Percentiles rank a stretch among this genome's conserved stretches.
Evolutionary conservation across 2,113 vertebrate genomes (phyloP).

Genomic region (Neopipo cinnamomea): DNA sequence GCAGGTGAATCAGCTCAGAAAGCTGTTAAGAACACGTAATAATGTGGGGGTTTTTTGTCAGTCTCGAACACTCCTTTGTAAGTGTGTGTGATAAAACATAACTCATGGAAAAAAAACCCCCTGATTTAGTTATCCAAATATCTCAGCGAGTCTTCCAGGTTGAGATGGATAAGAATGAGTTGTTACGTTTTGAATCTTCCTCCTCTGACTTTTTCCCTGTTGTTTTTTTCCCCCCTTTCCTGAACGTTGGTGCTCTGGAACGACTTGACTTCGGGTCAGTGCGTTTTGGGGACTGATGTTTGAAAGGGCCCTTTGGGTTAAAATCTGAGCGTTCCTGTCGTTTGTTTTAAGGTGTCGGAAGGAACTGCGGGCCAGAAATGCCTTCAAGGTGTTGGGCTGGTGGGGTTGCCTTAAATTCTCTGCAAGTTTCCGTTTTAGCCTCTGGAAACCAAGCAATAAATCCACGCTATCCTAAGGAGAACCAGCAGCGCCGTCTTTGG

Average conservation of each 20-base stretch:
- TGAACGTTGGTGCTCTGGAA: neutral
- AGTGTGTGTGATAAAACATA: neutral
- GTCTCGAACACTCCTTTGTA: neutral
- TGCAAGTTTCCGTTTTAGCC: neutral
- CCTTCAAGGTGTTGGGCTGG: neutral
- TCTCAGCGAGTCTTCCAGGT: neutral
- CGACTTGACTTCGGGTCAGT: neutral
- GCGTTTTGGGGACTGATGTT: neutral
- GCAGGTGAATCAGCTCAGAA: neutral
- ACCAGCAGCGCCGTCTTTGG: neutral
- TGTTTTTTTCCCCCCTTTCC: neutral
- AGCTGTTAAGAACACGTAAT: neutral
- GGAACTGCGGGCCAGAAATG: neutral
- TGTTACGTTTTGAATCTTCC: neutral
- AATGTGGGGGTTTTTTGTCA: neutral
- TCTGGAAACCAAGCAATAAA: constrained; percentile 55
- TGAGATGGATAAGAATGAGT: neutral
- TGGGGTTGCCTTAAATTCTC: constrained; percentile 51
- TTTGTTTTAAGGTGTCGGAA: neutral
- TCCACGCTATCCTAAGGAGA: neutral
- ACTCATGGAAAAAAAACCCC: neutral
- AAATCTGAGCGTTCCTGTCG: neutral
- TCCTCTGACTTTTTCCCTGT: neutral
- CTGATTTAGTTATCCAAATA: neutral
- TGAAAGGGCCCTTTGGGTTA: neutral